Evolutionary conservation across 1,140 invertebrate species (phyloP).

Genomic region (Saccostrea glomerata): DNA sequence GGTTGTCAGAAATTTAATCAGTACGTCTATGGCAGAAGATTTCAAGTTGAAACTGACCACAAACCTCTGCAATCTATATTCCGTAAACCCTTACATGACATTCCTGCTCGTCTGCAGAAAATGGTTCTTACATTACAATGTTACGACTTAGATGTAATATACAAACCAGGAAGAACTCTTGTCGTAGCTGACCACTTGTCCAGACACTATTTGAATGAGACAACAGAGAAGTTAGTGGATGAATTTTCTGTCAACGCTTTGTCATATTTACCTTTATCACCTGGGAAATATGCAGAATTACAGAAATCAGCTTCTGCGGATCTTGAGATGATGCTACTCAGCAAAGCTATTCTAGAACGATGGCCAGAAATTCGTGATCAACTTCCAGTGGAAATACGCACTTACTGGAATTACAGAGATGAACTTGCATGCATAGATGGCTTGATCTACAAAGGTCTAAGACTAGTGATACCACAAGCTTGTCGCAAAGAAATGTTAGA

Average conservation of each 20-base stretch:
- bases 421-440: constrained; percentile 21
- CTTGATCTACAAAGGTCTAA: constrained; percentile 24
- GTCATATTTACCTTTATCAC: constrained; percentile 9
- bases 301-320: not conserved
- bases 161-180: not conserved
- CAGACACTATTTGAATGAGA: constrained; percentile 1
- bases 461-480: not conserved
- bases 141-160: no score
- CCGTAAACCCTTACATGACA: constrained; percentile 37
- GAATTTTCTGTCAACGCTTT: constrained; percentile 8
- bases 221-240: not conserved
- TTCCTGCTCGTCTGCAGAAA: constrained; percentile 61
- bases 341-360: not conserved
- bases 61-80: constrained; percentile 52
- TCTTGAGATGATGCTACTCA: not conserved
- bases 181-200: not conserved
- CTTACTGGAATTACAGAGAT: constrained; percentile 33
- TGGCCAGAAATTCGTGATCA: not conserved
- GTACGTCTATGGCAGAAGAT: no score
- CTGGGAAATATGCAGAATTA: not conserved
- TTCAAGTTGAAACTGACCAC: constrained; percentile 64
- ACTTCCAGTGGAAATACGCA: not conserved
- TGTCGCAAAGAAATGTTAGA: not conserved
- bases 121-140: constrained; percentile 64
- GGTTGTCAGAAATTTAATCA: constrained; percentile 54